Evolutionary conservation across 2,113 vertebrate genomes (phyloP).

Genomic region (Cyanoramphus novaezelandiae): DNA sequence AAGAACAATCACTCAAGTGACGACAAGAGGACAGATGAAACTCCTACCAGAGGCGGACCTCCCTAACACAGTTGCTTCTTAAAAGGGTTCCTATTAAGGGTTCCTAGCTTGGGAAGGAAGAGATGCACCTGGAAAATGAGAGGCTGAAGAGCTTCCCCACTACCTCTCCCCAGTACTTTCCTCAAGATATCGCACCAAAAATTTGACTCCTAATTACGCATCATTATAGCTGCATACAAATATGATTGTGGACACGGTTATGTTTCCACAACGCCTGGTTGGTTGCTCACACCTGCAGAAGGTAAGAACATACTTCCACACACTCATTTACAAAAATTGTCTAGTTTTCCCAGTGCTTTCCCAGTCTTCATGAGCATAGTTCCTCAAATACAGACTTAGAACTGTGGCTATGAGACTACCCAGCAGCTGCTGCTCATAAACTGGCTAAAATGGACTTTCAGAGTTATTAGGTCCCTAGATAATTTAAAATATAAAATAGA

Average conservation of each 20-base stretch:
- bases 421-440: not conserved
- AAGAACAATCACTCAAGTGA: not conserved
- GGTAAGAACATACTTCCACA: not conserved
- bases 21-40: not conserved
- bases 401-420: not conserved
- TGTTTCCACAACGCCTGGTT: not conserved
- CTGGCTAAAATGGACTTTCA: not conserved
- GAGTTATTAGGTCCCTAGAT: not conserved
- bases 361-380: not conserved
- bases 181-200: not conserved
- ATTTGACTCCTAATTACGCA: not conserved
- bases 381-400: not conserved
- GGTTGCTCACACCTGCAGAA: not conserved
- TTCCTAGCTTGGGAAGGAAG: not conserved
- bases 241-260: accelerated
- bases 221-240: not conserved
- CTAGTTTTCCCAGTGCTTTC: not conserved
- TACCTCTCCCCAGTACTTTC: not conserved
- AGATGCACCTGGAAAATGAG: not conserved
- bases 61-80: not conserved
- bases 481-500: not conserved
- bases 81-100: accelerated
- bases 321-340: not conserved
- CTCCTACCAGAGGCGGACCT: not conserved
- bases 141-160: not conserved